phyloP scores from a whole-genome alignment of 23 tunicate species.

The Pegea sp. region DNA sequence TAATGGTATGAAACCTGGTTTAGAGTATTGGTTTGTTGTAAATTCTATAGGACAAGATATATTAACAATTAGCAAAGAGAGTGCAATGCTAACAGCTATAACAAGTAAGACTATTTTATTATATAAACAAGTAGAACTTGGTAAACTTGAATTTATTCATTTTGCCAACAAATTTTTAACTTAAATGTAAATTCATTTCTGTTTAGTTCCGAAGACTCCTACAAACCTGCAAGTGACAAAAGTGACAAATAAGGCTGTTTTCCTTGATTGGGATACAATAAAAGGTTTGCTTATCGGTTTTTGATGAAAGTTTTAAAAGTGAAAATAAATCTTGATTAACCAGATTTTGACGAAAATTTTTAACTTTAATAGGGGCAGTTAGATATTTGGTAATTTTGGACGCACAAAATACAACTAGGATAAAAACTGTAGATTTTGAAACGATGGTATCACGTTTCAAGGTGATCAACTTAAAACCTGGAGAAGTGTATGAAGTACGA shows the following conservation, averaged over 20 bases:
- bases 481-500: neutral
- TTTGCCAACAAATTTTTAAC: too few relatives aligned
- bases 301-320: too few relatives aligned
- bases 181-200: too few relatives aligned
- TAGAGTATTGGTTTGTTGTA: neutral
- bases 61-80: too few relatives aligned
- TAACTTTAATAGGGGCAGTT: neutral
- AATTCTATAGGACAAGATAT: neutral
- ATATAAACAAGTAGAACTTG: too few relatives aligned
- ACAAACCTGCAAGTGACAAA: neutral
- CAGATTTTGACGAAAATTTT: too few relatives aligned
- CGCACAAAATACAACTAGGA: neutral
- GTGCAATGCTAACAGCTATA: too few relatives aligned
- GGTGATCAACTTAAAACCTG: neutral
- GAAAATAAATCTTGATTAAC: too few relatives aligned
- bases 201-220: neutral
- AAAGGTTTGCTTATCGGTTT: constrained; percentile 2
- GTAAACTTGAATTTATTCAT: too few relatives aligned
- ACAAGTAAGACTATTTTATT: too few relatives aligned
- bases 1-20: neutral
- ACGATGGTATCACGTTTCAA: neutral
- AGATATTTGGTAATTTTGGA: neutral
- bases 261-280: neutral
- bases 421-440: neutral
- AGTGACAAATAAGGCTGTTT: neutral